A percentile compares a stretch with the other conserved stretches of the same genome.
phyloP scores from a whole-genome alignment of 53 echinoderm and acorn worm species.

The Paelopatides confundens region DNA sequence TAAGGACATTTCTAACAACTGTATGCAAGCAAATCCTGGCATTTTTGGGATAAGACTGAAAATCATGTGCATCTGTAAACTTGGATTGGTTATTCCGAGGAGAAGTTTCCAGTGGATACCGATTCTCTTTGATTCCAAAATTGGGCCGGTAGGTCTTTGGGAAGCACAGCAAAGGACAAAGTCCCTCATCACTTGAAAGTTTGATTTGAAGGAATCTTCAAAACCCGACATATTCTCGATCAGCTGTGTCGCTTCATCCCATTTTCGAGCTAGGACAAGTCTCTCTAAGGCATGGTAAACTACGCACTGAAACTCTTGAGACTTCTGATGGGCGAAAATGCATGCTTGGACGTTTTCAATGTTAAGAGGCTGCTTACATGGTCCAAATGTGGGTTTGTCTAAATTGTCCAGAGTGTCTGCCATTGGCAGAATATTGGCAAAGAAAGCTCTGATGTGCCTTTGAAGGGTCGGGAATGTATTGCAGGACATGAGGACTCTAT shows the following conservation, averaged over 20 bases:
- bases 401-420: constrained; percentile 16
- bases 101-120: constrained; percentile 64
- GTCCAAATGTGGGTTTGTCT: not conserved
- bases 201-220: constrained; percentile 22
- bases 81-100: constrained; percentile 62
- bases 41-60: constrained; percentile 70
- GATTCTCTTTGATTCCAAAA: constrained; percentile 35
- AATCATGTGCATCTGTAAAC: constrained; percentile 68
- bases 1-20: constrained; percentile 74
- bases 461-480: constrained; percentile 29
- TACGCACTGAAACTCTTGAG: constrained; percentile 65
- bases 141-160: constrained; percentile 42
- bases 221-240: constrained; percentile 54
- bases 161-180: constrained; percentile 89
- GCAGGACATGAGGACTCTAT: not conserved
- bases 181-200: constrained; percentile 67
- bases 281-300: constrained; percentile 70
- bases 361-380: constrained; percentile 13
- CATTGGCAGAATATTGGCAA: constrained; percentile 44
- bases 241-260: constrained; percentile 74
- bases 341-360: constrained; percentile 66
- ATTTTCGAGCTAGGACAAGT: constrained; percentile 67
- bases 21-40: constrained; percentile 74
- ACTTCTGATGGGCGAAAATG: constrained; percentile 59
- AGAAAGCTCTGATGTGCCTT: constrained; percentile 53